Evolutionary conservation across 2,888 invertebrate genomes (phyloP), one percentile per base, ranked within the genome.

Genomic region (Pachydiplax longipennis): DNA sequence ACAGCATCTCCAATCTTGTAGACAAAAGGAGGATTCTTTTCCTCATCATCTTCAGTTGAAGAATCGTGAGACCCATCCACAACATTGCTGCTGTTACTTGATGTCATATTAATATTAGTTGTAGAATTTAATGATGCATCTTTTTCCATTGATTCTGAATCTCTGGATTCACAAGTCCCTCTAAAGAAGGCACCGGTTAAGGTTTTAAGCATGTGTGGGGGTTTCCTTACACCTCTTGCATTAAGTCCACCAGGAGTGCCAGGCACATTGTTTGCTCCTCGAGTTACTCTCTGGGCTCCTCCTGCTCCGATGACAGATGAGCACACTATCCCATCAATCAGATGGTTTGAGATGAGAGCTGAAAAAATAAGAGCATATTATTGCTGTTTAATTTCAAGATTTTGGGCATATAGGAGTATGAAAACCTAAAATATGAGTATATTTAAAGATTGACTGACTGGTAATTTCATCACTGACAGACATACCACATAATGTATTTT

Each of bases 1-100:
- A 61, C 40, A n/a, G 90, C 90, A 53, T 81, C 90, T 12, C 87
- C 87, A 61, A 87, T 87, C 65, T 61, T 87, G n/a, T 65, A 87
- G 40, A 61, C 37, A 87, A 61, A 37, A 22, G 87, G 61, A n/a
- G 37, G 35, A 37, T 61, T 87, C n/a, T 87, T 87, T 4, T 37
- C 87, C 4, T 37, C 87, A 8, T 37, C 37, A 61, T 35, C 58
- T 65, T 87, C 61, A 31, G 65, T 35, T 61, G 58, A 58, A 13
- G 65, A 2, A 61, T 61, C 37, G 40, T 22, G 65, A 22, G 53
- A 10, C 15, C 37, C 40, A 8, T 37, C 87, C 6, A 18, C 87
- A 4, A 61, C 53, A 13, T 87, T 58, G 31, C 61, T 87, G 18
- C 35, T 37, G n/a, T 87, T 58, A n/a, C 22, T 61, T 35, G n/a